Conservation (phyloP, 2,797 vertebrate genomes). For the Labeo calbasu region DNA sequence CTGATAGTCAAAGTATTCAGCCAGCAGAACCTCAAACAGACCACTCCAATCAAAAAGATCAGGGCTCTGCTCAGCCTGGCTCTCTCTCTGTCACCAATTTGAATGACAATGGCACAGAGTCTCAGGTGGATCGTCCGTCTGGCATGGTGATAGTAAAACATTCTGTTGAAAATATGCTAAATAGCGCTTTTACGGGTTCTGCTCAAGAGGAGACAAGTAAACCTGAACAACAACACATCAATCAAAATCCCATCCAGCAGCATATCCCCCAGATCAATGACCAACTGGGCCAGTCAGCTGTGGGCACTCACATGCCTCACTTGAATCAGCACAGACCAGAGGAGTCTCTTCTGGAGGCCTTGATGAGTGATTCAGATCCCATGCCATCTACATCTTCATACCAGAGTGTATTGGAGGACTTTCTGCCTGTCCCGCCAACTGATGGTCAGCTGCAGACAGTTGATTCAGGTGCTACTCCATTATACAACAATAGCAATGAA, state of each 20-base stretch:
- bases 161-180: slow-evolving; percentile 66
- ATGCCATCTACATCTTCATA: slow-evolving; percentile 63
- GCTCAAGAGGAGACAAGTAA: slow-evolving; percentile 53
- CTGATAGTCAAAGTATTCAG: slow-evolving; percentile 64
- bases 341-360: slow-evolving; percentile 40
- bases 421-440: slow-evolving; percentile 55
- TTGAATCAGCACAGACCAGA: slow-evolving; percentile 45
- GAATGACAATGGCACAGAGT: slow-evolving; percentile 31
- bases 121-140: slow-evolving; percentile 34
- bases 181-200: slow-evolving; percentile 53
- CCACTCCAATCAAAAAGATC: slow-evolving; percentile 51
- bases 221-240: slow-evolving; percentile 52
- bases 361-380: slow-evolving; percentile 62
- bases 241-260: slow-evolving; percentile 20
- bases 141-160: slow-evolving; percentile 49
- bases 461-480: slow-evolving; percentile 54
- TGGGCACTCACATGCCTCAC: slow-evolving; percentile 55
- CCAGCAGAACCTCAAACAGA: slow-evolving; percentile 50
- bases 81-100: slow-evolving; percentile 32
- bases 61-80: slow-evolving; percentile 51
- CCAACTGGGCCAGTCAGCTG: slow-evolving; percentile 62
- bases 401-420: slow-evolving; percentile 62
- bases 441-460: slow-evolving; percentile 52
- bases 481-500: slow-evolving; percentile 60
- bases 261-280: slow-evolving; percentile 56